phyloP scores from a whole-genome alignment of 2,888 invertebrate genomes.

The Sceliomorpha sp. region DNA sequence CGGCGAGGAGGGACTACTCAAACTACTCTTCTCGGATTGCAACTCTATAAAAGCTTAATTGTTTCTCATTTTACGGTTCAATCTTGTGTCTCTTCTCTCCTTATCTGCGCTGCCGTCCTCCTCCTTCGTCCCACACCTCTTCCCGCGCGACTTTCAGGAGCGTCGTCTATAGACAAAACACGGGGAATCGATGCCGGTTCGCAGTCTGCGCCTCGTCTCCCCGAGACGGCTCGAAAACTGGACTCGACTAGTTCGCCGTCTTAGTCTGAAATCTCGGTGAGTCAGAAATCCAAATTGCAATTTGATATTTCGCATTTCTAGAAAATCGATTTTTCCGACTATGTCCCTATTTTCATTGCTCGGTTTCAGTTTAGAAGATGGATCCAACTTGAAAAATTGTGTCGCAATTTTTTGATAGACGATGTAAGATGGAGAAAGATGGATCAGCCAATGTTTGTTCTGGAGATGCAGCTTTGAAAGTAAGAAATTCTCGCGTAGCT shows the following conservation, averaged over 20 bases:
- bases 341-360: no score
- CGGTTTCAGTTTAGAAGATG: no score
- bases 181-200: conserved; percentile 53
- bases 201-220: conserved; percentile 19
- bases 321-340: no score
- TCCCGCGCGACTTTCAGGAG: conserved; percentile 19
- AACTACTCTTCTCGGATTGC: conserved; percentile 65
- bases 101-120: conserved; percentile 55
- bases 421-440: no score
- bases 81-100: conserved; percentile 63
- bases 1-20: conserved; percentile 49
- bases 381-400: no score
- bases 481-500: conserved; percentile 18
- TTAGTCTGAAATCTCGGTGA: no score
- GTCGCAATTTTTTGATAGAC: no score
- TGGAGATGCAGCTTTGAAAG: no score
- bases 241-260: no score
- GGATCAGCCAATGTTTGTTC: not conserved
- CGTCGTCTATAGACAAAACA: conserved; percentile 32
- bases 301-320: no score
- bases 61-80: conserved; percentile 76
- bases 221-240: conserved; percentile 5
- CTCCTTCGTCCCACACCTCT: conserved; percentile 35
- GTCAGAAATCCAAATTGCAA: no score
- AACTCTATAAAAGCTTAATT: conserved; percentile 76